These are phyloP conservation scores for Nycticorax nycticorax DNA, from an alignment of 2,113 vertebrate species.

Conservation along the genomic window DNA sequence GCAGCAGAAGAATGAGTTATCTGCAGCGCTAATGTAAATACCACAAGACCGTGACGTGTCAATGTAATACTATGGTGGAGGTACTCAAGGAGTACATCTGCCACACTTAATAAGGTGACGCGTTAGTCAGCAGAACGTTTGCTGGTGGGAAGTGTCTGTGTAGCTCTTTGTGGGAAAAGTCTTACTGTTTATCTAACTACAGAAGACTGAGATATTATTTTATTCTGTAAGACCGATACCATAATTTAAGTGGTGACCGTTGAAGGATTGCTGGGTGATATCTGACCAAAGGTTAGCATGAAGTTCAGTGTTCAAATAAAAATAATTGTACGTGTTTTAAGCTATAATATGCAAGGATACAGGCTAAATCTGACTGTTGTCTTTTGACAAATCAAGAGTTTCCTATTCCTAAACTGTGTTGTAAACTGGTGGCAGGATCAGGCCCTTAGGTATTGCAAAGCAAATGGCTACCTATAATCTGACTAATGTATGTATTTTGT, in stretches of 20 bases:
- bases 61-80: background rate
- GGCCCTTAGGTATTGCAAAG: background rate
- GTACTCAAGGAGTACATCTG: background rate
- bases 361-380: background rate
- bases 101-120: background rate
- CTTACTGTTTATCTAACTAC: background rate
- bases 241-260: background rate
- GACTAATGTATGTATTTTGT: constrained; percentile 25
- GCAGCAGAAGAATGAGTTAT: background rate
- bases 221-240: background rate
- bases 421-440: background rate
- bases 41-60: background rate
- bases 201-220: background rate
- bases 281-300: accelerated
- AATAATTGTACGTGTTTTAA: background rate
- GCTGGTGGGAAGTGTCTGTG: background rate
- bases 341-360: background rate
- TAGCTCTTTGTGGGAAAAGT: background rate
- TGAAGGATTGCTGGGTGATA: background rate
- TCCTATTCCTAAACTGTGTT: background rate
- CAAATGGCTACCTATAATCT: background rate
- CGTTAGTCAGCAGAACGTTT: background rate
- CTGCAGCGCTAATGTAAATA: background rate
- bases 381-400: background rate
- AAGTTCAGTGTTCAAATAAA: background rate